These are phyloP conservation scores for Petromus typicus DNA, from an alignment of 2,113 vertebrate genomes.

Conservation along the genomic window DNA sequence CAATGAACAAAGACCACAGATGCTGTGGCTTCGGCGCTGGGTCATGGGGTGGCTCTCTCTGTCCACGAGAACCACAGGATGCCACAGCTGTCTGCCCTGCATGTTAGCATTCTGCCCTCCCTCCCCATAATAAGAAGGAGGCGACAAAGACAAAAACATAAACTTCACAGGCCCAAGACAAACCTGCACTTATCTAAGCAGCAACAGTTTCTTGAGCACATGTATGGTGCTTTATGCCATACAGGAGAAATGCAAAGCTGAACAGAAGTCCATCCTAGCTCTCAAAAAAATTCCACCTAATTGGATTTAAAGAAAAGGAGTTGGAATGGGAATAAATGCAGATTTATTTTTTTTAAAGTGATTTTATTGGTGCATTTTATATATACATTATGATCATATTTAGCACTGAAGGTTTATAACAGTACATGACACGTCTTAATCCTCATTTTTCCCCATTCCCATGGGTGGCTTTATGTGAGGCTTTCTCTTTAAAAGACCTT, in stretches of 20 bases:
- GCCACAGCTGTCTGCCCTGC: not conserved
- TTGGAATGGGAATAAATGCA: not conserved
- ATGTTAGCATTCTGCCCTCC: not conserved
- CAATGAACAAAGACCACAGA: not conserved
- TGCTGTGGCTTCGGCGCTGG: fast-evolving
- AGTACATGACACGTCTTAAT: too few species aligned
- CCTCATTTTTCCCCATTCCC: too few species aligned
- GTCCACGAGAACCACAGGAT: not conserved
- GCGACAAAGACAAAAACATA: not conserved
- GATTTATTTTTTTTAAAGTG: not conserved
- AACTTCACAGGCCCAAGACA: not conserved
- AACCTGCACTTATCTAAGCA: not conserved
- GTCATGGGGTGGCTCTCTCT: not conserved
- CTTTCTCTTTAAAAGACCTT: not conserved
- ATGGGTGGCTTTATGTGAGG: fast-evolving
- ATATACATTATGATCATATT: too few species aligned
- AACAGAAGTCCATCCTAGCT: not conserved
- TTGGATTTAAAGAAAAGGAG: not conserved
- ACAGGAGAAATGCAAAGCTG: not conserved
- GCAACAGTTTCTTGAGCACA: not conserved
- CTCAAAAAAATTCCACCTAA: not conserved
- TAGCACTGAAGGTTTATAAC: too few species aligned
- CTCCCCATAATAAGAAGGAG: not conserved
- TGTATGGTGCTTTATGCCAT: too few species aligned
- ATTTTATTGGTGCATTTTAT: too few species aligned